Evolutionary conservation across 2,888 invertebrate genomes (phyloP).

Genomic region (Petrolisthes manimaculis): DNA sequence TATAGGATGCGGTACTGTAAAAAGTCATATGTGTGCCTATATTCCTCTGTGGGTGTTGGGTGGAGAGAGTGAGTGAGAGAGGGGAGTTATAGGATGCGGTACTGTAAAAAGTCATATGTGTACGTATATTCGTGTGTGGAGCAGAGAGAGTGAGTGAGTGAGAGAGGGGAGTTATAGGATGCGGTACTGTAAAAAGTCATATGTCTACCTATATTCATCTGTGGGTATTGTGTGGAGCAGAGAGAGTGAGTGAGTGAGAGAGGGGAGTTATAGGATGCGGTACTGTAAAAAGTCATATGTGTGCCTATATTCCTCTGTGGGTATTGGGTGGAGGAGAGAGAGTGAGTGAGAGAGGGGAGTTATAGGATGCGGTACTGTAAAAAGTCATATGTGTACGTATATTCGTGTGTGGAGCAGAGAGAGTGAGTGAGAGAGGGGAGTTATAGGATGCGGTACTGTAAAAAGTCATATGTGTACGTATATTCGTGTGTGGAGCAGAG

Average conservation of each 20-base stretch:
- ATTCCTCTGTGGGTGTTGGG: neutral
- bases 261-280: slow-evolving; percentile 70
- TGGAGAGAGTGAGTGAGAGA: neutral
- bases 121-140: neutral
- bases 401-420: neutral
- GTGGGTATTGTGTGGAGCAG: neutral
- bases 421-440: neutral
- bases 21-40: neutral
- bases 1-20: too few species aligned
- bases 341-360: neutral
- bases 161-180: neutral
- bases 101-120: neutral
- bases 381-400: too few species aligned
- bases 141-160: neutral
- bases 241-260: neutral
- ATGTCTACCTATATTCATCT: neutral
- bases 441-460: neutral
- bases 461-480: neutral
- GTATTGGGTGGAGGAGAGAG: neutral
- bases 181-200: neutral
- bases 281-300: slow-evolving; percentile 77
- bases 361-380: too few species aligned
- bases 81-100: neutral
- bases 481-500: neutral
- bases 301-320: slow-evolving; percentile 77